Evolutionary conservation across 2,797 vertebrate species (phyloP).

Genomic region (Acridotheres tristis): DNA sequence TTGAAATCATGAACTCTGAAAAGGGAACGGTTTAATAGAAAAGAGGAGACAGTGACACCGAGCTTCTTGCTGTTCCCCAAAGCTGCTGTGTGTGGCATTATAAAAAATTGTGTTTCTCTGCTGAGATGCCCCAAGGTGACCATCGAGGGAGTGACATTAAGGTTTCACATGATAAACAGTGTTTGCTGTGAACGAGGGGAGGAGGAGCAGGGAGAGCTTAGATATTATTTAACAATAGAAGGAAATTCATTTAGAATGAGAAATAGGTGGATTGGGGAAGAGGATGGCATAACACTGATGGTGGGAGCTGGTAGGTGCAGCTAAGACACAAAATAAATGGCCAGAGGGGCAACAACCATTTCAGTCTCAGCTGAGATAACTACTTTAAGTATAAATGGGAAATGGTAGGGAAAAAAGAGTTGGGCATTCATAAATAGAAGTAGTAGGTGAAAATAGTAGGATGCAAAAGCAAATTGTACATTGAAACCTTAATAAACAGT

Average conservation of each 20-base stretch:
- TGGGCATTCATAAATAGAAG: not conserved
- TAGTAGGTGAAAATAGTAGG: not conserved
- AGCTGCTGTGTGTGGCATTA: not conserved
- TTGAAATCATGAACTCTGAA: not conserved
- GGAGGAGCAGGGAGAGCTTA: not conserved
- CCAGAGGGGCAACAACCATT: not conserved
- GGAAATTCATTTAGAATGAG: not conserved
- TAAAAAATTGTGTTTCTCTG: not conserved
- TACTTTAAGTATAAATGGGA: not conserved
- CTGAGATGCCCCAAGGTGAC: not conserved
- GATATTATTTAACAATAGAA: not conserved
- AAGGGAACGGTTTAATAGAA: not conserved
- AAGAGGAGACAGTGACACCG: not conserved
- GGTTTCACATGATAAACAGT: not conserved
- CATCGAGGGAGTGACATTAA: not conserved
- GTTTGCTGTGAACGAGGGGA: not conserved
- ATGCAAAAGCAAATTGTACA: not conserved
- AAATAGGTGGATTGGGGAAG: not conserved
- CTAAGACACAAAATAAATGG: not conserved
- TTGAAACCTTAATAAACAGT: not conserved
- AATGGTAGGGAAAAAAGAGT: not conserved
- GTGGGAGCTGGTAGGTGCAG: not conserved
- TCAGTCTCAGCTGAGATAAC: not conserved
- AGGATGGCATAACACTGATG: not conserved
- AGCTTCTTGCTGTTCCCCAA: not conserved